phyloP scores from a whole-genome alignment of 2,113 vertebrate species.

The Sorex fumeus region DNA sequence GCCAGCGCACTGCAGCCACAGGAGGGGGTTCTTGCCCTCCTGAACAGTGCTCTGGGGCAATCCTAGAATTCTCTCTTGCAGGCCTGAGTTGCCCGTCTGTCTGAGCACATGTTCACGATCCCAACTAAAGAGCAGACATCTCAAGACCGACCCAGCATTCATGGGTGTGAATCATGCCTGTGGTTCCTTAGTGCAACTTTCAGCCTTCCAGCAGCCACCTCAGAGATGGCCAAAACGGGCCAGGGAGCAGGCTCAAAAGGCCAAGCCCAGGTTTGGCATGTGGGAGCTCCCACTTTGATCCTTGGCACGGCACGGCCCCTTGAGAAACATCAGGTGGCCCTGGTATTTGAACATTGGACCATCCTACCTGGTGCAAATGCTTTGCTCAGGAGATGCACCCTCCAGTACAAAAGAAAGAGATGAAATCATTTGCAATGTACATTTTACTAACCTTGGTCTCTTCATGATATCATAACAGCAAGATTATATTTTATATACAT shows the following conservation, averaged over 20 bases:
- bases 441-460: background rate
- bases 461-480: background rate
- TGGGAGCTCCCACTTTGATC: too few species aligned
- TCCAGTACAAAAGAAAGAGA: background rate
- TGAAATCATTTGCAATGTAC: background rate
- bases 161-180: too few species aligned
- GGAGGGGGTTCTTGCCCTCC: slow-evolving; percentile 46
- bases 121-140: background rate
- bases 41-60: background rate
- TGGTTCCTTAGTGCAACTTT: background rate
- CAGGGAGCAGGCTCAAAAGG: too few species aligned
- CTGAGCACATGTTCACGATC: background rate
- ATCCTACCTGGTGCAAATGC: too few species aligned
- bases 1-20: background rate
- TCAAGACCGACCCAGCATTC: background rate
- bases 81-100: background rate
- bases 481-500: background rate
- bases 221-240: background rate
- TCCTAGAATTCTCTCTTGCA: background rate
- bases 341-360: too few species aligned
- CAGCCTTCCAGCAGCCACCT: background rate
- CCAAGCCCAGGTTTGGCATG: too few species aligned
- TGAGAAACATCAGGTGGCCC: too few species aligned
- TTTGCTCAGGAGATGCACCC: too few species aligned
- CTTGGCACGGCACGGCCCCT: too few species aligned